phyloP scores from a whole-genome alignment of 1,140 invertebrate genomes.

The Aphelenchoides fujianensis region DNA sequence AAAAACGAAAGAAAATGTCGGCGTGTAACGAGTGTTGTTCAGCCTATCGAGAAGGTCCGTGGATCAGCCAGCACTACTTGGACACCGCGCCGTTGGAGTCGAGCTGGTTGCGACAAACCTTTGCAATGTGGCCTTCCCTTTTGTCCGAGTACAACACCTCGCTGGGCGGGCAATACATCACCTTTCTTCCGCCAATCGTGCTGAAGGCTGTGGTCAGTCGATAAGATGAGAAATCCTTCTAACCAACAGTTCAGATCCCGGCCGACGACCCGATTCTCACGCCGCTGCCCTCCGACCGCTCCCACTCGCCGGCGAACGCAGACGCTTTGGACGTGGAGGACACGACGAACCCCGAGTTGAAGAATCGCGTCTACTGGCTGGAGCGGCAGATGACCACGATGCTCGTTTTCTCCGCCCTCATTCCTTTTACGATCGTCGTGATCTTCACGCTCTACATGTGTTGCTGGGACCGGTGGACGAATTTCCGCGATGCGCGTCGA shows the following conservation, averaged over 20 bases:
- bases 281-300: neutral
- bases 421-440: constrained; percentile 46
- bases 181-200: constrained; percentile 55
- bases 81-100: constrained; percentile 51
- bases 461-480: constrained; percentile 48
- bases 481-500: constrained; percentile 25
- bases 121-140: constrained; percentile 52
- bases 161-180: constrained; percentile 51
- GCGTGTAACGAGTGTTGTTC: too few species aligned
- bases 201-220: constrained; percentile 36
- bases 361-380: constrained; percentile 47
- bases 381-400: constrained; percentile 48
- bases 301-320: neutral
- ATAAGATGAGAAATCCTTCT: constrained; percentile 26
- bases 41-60: constrained; percentile 26
- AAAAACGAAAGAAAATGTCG: neutral
- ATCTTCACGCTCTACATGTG: constrained; percentile 53
- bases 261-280: constrained; percentile 28
- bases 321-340: neutral
- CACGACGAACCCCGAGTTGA: constrained; percentile 6
- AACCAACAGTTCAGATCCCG: constrained; percentile 28
- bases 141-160: constrained; percentile 53
- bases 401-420: constrained; percentile 39
- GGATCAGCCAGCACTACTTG: constrained; percentile 43
- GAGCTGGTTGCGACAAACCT: constrained; percentile 51